These are phyloP conservation scores for Apantesis nais DNA, from an alignment of 2,888 invertebrate genomes.

Conservation along the genomic window DNA sequence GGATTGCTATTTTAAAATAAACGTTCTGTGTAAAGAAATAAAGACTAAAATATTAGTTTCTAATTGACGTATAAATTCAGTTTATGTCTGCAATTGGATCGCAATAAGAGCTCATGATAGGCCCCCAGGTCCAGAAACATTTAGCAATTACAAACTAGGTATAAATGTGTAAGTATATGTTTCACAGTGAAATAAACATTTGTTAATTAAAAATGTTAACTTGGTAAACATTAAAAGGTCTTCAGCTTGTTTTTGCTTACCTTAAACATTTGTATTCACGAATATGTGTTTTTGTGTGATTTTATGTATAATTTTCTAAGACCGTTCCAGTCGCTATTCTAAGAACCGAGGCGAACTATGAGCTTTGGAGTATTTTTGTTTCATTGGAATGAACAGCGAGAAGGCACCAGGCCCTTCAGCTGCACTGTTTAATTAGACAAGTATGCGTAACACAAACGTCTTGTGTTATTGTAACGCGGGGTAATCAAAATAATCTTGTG, in stretches of 20 bases:
- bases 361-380: background rate
- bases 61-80: too few relatives aligned
- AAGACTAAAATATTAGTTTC: too few relatives aligned
- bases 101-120: too few relatives aligned
- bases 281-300: background rate
- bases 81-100: too few relatives aligned
- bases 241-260: background rate
- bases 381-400: background rate
- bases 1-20: too few relatives aligned
- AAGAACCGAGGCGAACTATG: background rate
- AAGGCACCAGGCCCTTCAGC: background rate
- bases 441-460: slow-evolving; percentile 14
- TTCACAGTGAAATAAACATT: too few relatives aligned
- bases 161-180: too few relatives aligned
- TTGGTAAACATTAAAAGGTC: background rate
- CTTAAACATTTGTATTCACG: background rate
- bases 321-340: background rate
- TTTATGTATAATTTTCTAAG: background rate
- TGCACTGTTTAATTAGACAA: slow-evolving; percentile 14
- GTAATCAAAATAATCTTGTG: background rate
- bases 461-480: slow-evolving; percentile 20
- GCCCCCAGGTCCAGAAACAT: too few relatives aligned
- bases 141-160: too few relatives aligned
- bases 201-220: too few relatives aligned
- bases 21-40: too few relatives aligned